Evolutionary conservation across 2,888 invertebrate genomes (phyloP).

Genomic region (Stratiomys singularior): DNA sequence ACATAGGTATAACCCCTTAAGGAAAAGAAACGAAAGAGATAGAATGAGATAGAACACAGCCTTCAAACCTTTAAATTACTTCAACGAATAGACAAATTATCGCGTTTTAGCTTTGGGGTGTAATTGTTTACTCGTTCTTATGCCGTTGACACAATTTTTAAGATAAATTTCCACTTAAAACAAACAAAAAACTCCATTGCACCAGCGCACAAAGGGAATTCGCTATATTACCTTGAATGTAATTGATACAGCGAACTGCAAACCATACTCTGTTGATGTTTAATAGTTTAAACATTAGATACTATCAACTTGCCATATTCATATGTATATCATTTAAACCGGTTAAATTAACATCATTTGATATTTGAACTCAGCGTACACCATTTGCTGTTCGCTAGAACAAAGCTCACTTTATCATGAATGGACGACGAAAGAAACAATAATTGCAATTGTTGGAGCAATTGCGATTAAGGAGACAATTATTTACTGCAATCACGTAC

Average conservation of each 20-base stretch:
- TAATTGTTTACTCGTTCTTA: no score
- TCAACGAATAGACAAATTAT: no score
- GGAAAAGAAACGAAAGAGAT: no score
- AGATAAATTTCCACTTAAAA: no score
- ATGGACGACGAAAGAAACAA: conserved; percentile 4
- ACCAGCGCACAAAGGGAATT: conserved; percentile 43
- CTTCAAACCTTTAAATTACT: no score
- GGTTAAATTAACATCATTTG: conserved; percentile 14
- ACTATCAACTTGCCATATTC: not conserved
- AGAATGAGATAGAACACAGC: no score
- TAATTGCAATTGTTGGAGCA: conserved; percentile 26
- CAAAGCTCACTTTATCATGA: not conserved
- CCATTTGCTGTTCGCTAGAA: not conserved
- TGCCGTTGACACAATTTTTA: no score
- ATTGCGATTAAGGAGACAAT: conserved; percentile 17
- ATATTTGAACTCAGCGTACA: not conserved
- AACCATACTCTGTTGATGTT: conserved; percentile 16
- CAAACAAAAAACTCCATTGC: not conserved
- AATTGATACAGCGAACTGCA: conserved; percentile 38
- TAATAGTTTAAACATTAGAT: not conserved
- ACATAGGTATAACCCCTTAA: no score
- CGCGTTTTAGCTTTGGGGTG: no score
- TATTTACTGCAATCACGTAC: conserved; percentile 32
- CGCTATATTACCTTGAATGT: conserved; percentile 49
- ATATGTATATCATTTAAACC: conserved; percentile 9